Base-by-base conservation (phyloP, 2,888 invertebrate species). In the Caenorhabditis sp. region DNA sequence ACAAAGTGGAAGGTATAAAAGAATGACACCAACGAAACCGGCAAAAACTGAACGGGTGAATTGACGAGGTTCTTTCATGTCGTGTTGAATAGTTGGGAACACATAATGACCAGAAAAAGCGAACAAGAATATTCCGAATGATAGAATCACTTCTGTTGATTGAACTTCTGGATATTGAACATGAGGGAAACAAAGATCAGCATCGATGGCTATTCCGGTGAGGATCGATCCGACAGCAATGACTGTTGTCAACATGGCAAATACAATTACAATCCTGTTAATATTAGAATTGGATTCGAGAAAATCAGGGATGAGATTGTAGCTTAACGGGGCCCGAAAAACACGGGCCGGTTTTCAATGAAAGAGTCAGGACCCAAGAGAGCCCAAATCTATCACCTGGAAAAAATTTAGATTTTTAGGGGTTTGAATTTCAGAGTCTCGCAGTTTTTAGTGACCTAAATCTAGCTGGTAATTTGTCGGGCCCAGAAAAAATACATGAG, bases 21-120 rank as follows among this genome's bases (percentile, higher is more conserved):
- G 49, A 14, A 80, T 76, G 23, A 86, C 86, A 24, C 79, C 81
- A 10, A 78, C 60, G 67, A 86, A 86, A 55, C 85, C 86, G 37
- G 78, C 69, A 23, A 86, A 50, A 26, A 94, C 91, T 0, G 94
- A 93, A 83, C 90, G 90, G 79, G 92, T 91, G 77, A 95, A 92
- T 83, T 93, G 91, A 1, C 90, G 89, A 76, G 93, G 93, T 75
- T 93, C 91, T 77, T 91, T 91, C 95, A 95, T 95, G 88, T 95
- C 95, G 76, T 95, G 93, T 89, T 95, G 95, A 61, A 95, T 92
- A 0, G 95, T 95, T 79, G 95, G 91, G 84, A 95, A 91, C 85
- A 85, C 85, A 61, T 78, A 83, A 68, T 85, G 85, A 23, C 86
- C 86, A 27, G 85, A 86, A 69, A 87, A 86, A 12, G 84, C 80